Evolutionary conservation across 2,113 vertebrate species (phyloP).

Genomic region (Dryoscopus gambensis): DNA sequence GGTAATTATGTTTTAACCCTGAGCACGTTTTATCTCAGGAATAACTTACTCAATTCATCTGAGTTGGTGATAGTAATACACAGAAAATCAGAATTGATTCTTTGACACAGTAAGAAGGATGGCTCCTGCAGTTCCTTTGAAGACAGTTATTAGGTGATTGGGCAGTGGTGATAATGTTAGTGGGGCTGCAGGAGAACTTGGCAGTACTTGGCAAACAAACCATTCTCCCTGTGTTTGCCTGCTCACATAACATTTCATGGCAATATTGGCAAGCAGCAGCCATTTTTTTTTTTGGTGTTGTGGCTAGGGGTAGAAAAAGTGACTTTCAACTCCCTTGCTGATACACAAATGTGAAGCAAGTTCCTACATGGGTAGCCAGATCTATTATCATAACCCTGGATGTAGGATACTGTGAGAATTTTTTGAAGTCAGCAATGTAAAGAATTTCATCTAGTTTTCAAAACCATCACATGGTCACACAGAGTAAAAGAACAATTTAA

Average conservation of each 20-base stretch:
- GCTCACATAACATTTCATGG: not conserved
- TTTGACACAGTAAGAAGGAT: not conserved
- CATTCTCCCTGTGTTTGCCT: not conserved
- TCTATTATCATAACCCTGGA: not conserved
- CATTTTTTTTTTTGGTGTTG: not conserved
- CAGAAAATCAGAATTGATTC: not conserved
- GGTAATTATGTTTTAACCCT: not conserved
- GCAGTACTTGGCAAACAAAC: not conserved
- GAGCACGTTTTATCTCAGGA: not conserved
- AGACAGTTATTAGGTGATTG: not conserved
- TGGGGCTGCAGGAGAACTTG: not conserved
- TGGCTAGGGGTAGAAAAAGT: not conserved
- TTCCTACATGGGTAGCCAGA: not conserved
- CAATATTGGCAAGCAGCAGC: fast-evolving
- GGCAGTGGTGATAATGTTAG: not conserved
- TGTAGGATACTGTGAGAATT: not conserved
- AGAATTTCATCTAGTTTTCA: not conserved
- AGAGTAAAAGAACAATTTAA: not conserved
- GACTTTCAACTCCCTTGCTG: not conserved
- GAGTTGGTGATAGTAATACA: not conserved
- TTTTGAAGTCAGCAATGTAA: not conserved
- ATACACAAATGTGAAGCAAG: not conserved
- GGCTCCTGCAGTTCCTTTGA: not conserved
- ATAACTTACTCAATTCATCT: not conserved
- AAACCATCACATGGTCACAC: not conserved